Base-by-base conservation (phyloP, 1,140 invertebrate genomes). In the Hirudo medicinalis region DNA sequence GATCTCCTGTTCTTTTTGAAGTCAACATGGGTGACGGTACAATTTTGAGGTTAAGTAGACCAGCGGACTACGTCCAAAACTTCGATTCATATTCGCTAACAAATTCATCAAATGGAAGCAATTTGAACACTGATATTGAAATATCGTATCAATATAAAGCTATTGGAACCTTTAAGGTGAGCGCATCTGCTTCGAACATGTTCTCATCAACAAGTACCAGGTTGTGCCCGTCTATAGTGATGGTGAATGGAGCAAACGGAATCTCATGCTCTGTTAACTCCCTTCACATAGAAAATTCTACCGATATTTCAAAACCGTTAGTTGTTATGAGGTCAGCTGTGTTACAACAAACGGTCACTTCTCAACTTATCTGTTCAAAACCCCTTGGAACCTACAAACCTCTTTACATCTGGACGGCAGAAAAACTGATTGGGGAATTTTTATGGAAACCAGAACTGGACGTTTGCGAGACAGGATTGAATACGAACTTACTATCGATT, bases 201-300 rank as follows among this genome's bases (percentile, higher is more conserved):
- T 81, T 80, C 71, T 74, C 76, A 6, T 63, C 63, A 5, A 75
- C 75, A 19, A 63, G 55, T 27, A 73, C 77, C n/a, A 54, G 27
- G 13, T 74, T 80, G 4, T 81, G 80, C 73, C 78, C 78, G 8
- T 66, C 54, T 2, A 72, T 80, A 6, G 72, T 77, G n/a, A 76
- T 79, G 4, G 75, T 75, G 15, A 68, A 75, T 22, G 29, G 70
- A 0, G 54, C 74, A 1, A 67, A 54, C 0, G 63, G 29, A 15
- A 54, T 57, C 17, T 11, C 25, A 4, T 36, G 32, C 19, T 76
- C 74, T 70, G 55, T 29, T 55, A 6, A 53, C 40, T 54, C 72
- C 73, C 11, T 66, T 20, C n/a, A 8, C n/a, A 43, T 54, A 53
- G 13, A 57, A 55, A 22, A 74, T 74, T 17, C 72, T 75, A 49